Evolutionary conservation across 2,888 invertebrate genomes (phyloP).

Genomic region (Ennomos erosarius): DNA sequence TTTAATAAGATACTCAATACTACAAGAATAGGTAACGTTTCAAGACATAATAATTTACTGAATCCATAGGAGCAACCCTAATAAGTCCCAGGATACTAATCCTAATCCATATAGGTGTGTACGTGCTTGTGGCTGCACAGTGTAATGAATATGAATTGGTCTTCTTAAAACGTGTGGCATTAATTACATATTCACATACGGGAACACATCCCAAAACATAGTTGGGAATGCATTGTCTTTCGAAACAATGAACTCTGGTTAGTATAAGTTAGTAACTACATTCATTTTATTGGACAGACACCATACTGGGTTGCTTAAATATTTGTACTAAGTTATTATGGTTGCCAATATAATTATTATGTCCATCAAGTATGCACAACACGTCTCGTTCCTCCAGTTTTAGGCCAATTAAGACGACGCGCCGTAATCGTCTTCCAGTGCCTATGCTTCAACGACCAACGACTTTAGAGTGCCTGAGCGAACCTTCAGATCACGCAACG

Average conservation of each 20-base stretch:
- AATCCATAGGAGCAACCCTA: slow-evolving; percentile 44
- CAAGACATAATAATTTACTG: slow-evolving; percentile 17
- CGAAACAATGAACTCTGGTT: slow-evolving; percentile 37
- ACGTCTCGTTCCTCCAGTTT: too few species aligned
- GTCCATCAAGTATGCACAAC: background rate
- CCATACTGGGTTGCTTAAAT: background rate
- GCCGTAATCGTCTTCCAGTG: too few species aligned
- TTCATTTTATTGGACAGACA: background rate
- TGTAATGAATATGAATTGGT: slow-evolving; percentile 59
- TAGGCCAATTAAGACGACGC: too few species aligned
- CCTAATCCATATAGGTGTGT: slow-evolving; percentile 50
- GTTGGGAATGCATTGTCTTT: slow-evolving; percentile 46
- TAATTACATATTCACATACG: slow-evolving; percentile 59
- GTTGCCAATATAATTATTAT: background rate
- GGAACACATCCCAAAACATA: slow-evolving; percentile 64
- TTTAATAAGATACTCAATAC: too few species aligned
- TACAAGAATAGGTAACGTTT: too few species aligned
- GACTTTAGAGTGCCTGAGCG: too few species aligned
- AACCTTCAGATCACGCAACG: too few species aligned
- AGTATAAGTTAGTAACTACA: slow-evolving; percentile 15
- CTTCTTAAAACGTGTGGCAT: slow-evolving; percentile 55
- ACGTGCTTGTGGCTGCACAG: slow-evolving; percentile 23
- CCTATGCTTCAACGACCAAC: too few species aligned
- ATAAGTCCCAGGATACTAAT: slow-evolving; percentile 56
- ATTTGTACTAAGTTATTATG: too few species aligned